A percentile compares a stretch with the other conserved stretches of the same genome.
These are phyloP conservation scores for Orthosia gracilis DNA, from an alignment of 2,888 invertebrate species.

Conservation along the genomic window DNA sequence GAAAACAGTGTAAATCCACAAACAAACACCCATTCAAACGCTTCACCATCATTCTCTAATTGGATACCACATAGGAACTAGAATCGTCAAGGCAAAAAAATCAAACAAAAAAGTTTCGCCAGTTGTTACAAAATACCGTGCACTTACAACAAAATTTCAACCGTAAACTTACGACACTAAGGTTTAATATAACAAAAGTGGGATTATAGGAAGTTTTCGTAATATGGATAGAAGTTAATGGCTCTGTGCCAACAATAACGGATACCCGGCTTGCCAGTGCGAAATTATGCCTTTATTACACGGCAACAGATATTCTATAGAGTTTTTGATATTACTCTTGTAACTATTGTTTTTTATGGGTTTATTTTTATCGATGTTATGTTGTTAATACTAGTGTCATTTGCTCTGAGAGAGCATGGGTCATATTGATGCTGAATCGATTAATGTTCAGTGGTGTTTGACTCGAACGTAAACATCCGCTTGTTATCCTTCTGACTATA, in stretches of 20 bases:
- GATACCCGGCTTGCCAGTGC: constrained; percentile 70
- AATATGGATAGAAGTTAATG: constrained; percentile 82
- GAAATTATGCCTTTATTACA: constrained; percentile 74
- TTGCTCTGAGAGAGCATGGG: neutral
- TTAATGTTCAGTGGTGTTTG: neutral
- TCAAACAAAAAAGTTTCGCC: constrained; percentile 63
- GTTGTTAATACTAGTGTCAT: neutral
- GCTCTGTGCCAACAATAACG: constrained; percentile 82
- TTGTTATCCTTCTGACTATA: no score
- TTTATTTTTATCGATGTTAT: constrained; percentile 37
- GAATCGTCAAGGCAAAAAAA: constrained; percentile 50
- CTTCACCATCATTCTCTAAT: constrained; percentile 40
- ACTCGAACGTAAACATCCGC: neutral
- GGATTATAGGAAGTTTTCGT: constrained; percentile 79
- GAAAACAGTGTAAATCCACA: neutral
- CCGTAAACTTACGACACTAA: constrained; percentile 70
- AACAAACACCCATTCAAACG: constrained; percentile 13
- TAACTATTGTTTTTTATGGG: constrained; percentile 40
- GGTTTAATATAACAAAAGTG: constrained; percentile 75
- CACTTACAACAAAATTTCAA: constrained; percentile 59
- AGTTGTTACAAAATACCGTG: constrained; percentile 56
- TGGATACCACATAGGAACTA: constrained; percentile 41
- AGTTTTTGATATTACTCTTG: constrained; percentile 46
- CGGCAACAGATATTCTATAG: constrained; percentile 69
- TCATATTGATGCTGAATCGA: neutral